Percentiles rank a stretch among this genome's conserved stretches.
Evolutionary conservation across 2,113 vertebrate species (phyloP).

Genomic region (Ceratotherium simum): DNA sequence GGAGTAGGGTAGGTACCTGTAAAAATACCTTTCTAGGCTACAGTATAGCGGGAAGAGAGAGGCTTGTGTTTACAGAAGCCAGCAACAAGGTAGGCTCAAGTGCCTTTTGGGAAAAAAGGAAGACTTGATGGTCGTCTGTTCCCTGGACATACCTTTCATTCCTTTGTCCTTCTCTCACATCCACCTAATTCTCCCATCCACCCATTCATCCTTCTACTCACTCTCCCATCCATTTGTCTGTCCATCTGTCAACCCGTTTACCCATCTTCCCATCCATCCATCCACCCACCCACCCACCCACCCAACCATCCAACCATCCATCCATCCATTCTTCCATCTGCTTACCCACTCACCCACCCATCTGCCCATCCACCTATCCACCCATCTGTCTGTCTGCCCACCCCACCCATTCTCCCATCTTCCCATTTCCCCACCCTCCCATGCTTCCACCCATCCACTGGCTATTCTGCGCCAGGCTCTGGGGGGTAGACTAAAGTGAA

Average conservation of each 20-base stretch:
- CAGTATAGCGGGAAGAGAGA: neutral
- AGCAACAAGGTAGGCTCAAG: neutral
- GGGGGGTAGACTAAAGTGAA: neutral
- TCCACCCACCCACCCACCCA: neutral
- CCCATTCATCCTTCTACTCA: neutral
- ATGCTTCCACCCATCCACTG: neutral
- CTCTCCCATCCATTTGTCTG: neutral
- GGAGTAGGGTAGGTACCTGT: neutral
- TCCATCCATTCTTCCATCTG: too few relatives aligned
- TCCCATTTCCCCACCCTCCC: neutral
- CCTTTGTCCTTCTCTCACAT: neutral
- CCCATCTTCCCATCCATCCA: too few relatives aligned
- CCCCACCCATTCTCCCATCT: neutral
- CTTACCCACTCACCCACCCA: fast-evolving
- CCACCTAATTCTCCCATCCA: neutral
- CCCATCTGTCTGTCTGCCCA: too few relatives aligned
- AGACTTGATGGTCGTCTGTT: neutral
- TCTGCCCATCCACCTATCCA: too few relatives aligned
- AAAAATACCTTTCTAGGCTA: neutral
- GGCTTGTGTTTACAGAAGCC: neutral
- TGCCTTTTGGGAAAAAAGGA: neutral
- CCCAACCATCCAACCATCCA: too few relatives aligned
- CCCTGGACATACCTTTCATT: neutral
- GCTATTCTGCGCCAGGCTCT: neutral
- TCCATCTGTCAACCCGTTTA: too few relatives aligned